phyloP scores from a whole-genome alignment of 2,797 vertebrate genomes.

The Spinus pinus region DNA sequence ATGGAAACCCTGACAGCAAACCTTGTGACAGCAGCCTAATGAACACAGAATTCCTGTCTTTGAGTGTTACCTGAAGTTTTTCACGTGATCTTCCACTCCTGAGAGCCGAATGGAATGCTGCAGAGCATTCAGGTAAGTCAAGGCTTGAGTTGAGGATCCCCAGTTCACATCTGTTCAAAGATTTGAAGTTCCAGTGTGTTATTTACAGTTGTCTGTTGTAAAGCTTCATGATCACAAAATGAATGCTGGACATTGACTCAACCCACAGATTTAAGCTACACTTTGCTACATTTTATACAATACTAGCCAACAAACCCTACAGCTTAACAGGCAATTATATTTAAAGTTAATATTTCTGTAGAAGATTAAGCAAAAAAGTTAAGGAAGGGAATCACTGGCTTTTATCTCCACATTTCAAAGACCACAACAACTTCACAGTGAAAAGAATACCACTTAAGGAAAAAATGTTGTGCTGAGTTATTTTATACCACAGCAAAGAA shows the following conservation, averaged over 20 bases:
- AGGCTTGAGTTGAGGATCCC: constrained; percentile 97
- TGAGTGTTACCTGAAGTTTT: constrained; percentile 92
- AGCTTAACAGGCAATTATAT: neutral
- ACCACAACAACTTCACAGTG: neutral
- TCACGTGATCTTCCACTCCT: constrained; percentile 95
- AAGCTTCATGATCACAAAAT: neutral
- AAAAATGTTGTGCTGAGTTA: neutral
- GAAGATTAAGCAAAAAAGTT: neutral
- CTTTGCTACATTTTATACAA: neutral
- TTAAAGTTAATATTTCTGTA: neutral
- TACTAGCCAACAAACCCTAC: neutral
- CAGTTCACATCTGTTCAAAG: constrained; percentile 93
- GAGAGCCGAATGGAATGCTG: constrained; percentile 93
- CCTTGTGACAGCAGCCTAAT: rapidly evolving
- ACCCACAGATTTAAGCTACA: neutral
- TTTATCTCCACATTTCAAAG: neutral
- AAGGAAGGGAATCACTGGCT: neutral
- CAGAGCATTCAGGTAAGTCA: constrained; percentile 94
- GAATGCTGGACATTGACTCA: neutral
- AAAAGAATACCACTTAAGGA: neutral
- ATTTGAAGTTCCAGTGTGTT: neutral
- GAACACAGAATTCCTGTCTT: neutral
- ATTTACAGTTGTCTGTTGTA: neutral
- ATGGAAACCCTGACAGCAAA: neutral
- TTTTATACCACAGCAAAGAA: neutral